Evolutionary conservation across 2,888 invertebrate species (phyloP).

Genomic region (Ichneumon xanthorius): DNA sequence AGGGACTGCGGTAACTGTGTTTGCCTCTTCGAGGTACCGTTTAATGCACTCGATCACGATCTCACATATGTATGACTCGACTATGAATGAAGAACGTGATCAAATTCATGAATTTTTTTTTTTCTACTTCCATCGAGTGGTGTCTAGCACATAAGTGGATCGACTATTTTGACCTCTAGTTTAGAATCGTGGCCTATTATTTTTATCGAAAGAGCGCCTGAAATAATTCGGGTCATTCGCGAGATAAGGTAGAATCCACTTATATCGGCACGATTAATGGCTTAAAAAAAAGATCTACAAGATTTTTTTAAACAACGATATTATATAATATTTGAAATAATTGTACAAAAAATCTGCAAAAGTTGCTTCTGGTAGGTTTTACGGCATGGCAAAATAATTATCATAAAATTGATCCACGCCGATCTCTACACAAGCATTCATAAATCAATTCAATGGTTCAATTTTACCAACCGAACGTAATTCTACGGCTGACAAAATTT

Average conservation of each 20-base stretch:
- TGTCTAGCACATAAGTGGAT: conserved; percentile 7
- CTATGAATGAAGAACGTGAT: conserved; percentile 65
- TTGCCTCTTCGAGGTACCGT: conserved; percentile 44
- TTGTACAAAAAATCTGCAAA: too few species aligned
- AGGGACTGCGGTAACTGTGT: conserved; percentile 23
- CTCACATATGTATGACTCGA: conserved; percentile 57
- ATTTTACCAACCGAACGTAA: too few species aligned
- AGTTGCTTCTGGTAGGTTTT: too few species aligned
- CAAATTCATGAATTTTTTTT: conserved; percentile 37
- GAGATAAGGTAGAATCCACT: neutral
- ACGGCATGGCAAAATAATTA: too few species aligned
- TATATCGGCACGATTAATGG: neutral
- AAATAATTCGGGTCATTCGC: neutral
- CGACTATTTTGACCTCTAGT: conserved; percentile 1
- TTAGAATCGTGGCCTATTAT: neutral
- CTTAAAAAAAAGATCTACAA: neutral
- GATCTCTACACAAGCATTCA: too few species aligned
- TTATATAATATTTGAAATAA: too few species aligned
- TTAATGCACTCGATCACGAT: conserved; percentile 57
- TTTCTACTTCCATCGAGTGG: neutral
- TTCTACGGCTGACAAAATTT: too few species aligned
- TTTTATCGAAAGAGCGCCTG: neutral
- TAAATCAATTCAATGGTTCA: too few species aligned
- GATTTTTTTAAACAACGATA: too few species aligned
- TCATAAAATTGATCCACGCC: too few species aligned